Base-by-base conservation (phyloP, 1,140 invertebrate species). In the Drosophila teissieri region DNA sequence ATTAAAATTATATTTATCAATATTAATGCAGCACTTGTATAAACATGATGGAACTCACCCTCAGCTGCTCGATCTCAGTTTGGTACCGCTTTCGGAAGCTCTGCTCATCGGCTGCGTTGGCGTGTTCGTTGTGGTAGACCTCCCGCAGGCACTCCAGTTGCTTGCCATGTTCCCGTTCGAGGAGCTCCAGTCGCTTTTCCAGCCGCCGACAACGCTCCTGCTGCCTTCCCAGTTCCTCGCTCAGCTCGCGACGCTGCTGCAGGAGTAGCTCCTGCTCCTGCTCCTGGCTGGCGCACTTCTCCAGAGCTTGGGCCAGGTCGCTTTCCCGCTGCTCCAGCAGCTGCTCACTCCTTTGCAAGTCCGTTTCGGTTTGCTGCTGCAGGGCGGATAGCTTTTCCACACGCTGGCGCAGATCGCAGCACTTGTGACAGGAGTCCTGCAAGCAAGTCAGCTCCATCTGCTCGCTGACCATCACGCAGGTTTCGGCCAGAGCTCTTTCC, bases 11-110 rank as follows among this genome's bases (percentile, higher is more conserved):
- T 44, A 10, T 34, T 31, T 8, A 31, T 31, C 2, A 2, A 31
- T 82, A 24, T 24, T 24, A 0, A 4, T 24, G 4, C 4, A 4
- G 22, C 22, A 24, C 22, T 19, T 19, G 19, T 19, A 19, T 19
- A 19, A 19, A 19, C 2, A 19, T 19, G 19, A 19, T 19, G 19
- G 19, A 19, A 19, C 93, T 84, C 84, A 95, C 95, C 78, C 95
- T 94, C 37, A 98, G 93, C 92, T 97, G 96, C 91, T 97, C 96
- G 63, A 98, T 96, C 93, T 97, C 97, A 37, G 95, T 94, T 92
- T 97, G 96, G 91, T 98, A 97, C 45, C 95, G 93, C 77, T 95
- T 95, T 15, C 95, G 93, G 34, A 96, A 95, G 55, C 95, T 95
- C 77, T 95, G 95, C 84, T 94, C 94, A 52, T 93, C 93, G 6